A percentile compares a stretch with the other conserved stretches of the same genome.
phyloP scores from a whole-genome alignment of 2,113 vertebrate species.

The Chaenocephalus aceratus region DNA sequence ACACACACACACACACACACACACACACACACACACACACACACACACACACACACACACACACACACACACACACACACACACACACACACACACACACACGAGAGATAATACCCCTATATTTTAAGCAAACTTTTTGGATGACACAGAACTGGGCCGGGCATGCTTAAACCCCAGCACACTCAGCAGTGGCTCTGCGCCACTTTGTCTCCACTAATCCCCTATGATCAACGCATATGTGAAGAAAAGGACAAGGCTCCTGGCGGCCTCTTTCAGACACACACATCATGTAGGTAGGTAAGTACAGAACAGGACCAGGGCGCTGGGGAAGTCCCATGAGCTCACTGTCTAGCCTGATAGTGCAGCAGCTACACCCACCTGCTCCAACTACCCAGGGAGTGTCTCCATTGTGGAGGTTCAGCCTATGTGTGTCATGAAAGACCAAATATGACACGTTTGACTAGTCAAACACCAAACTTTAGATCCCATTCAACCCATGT shows the following conservation, averaged over 20 bases:
- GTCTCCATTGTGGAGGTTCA: conserved; percentile 37
- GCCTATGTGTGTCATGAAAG: conserved; percentile 32
- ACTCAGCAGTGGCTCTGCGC: conserved; percentile 60
- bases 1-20: conserved; percentile 7
- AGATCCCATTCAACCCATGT: conserved; percentile 5
- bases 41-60: not conserved
- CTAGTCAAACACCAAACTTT: conserved; percentile 8
- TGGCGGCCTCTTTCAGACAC: conserved; percentile 43
- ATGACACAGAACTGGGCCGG: conserved; percentile 62
- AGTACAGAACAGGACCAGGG: conserved; percentile 61
- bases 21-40: too few species aligned
- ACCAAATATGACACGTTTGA: not conserved
- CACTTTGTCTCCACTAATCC: conserved; percentile 74
- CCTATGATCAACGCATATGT: conserved; percentile 44
- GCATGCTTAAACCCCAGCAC: conserved; percentile 58
- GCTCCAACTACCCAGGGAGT: conserved; percentile 48
- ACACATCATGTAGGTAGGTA: conserved; percentile 57
- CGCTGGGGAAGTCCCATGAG: conserved; percentile 78
- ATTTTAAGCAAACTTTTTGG: conserved; percentile 63
- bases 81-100: conserved; percentile 36
- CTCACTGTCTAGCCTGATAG: conserved; percentile 76
- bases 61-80: not conserved
- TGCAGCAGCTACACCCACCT: conserved; percentile 60
- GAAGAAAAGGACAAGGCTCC: conserved; percentile 53
- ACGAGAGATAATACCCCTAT: conserved; percentile 58